Evolutionary conservation across 92 coral and sea anemone species (phyloP), one percentile per base, ranked within the genome.

Genomic region (Bergia sp.): DNA sequence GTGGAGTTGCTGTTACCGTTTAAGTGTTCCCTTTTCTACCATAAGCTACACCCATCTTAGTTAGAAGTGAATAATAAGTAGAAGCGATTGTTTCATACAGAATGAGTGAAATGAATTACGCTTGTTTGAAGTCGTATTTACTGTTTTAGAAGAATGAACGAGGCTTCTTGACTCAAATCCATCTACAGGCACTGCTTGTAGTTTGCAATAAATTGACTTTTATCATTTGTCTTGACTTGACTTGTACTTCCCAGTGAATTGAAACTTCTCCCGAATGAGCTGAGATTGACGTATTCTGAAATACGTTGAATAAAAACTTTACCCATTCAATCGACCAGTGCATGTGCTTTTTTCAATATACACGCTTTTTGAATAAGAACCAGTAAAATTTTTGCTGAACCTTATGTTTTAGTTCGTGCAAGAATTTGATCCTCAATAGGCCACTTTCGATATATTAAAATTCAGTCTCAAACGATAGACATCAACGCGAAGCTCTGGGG

Each of bases 181-280:
- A 18, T 71, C 78, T 44, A 44, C 78, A 72, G 2, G 64, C 66
- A 1, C 74, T 84, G 79, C 73, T 72, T 84, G 87, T 84, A 40
- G 77, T 44, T 84, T 84, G 77, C 61, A 84, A 84, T 84, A 84
- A 84, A 84, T 44, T 84, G 87, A 72, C 79, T 50, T 84, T 71
- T 8, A 53, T 53, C 87, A 69, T 69, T 38, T 69, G 44, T 84
- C 66, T 8, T 5, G 67, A 42, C 55, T 84, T 13, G 65, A 20
- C 73, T 82, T n/a, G 58, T 38, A 43, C 36, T 80, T 37, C 69
- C 29, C 29, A 21, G 16, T 20, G 8, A 20, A 23, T 18, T 61
- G 69, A 61, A 61, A 61, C 18, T 61, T 5, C 29, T 16, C 69
- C 16, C 69, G 66, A 57, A 57, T 15, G 66, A 2, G n/a, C 10